Evolutionary conservation across 2,113 vertebrate species (phyloP).

Genomic region (Ellobius talpinus): DNA sequence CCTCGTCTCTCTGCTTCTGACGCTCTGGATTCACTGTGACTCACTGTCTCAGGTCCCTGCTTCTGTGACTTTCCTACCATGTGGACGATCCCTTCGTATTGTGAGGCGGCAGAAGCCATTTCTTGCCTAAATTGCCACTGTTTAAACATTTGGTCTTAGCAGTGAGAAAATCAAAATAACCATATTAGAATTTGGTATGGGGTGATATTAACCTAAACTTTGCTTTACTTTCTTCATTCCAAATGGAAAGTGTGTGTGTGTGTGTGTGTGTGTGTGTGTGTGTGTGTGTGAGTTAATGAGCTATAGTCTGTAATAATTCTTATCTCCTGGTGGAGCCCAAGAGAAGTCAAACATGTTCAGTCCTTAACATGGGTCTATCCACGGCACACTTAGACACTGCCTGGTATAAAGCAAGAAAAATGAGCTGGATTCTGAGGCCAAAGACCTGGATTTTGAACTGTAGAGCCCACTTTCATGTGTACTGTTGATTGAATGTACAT

Average conservation of each 20-base stretch:
- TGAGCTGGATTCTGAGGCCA: not conserved
- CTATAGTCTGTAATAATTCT: not conserved
- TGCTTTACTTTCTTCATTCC: not conserved
- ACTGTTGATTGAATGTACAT: not conserved
- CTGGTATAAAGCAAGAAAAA: not conserved
- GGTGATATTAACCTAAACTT: not conserved
- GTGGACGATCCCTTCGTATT: not conserved
- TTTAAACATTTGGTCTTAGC: not conserved
- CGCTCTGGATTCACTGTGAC: no score
- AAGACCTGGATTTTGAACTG: not conserved
- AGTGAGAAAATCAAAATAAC: not conserved
- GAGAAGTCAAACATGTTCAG: not conserved
- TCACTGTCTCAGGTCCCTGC: not conserved
- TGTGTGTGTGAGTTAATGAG: not conserved
- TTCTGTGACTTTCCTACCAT: not conserved
- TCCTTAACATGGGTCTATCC: not conserved
- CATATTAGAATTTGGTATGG: not conserved
- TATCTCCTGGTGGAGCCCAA: not conserved
- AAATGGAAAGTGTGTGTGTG: not conserved
- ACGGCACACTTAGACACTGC: not conserved
- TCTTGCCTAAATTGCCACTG: not conserved
- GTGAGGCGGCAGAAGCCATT: not conserved
- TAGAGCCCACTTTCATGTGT: not conserved
- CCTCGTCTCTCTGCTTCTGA: not conserved
- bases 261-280: not conserved